Evolutionary conservation across 2,888 invertebrate species (phyloP).

Genomic region (Lasioglossum vierecki): DNA sequence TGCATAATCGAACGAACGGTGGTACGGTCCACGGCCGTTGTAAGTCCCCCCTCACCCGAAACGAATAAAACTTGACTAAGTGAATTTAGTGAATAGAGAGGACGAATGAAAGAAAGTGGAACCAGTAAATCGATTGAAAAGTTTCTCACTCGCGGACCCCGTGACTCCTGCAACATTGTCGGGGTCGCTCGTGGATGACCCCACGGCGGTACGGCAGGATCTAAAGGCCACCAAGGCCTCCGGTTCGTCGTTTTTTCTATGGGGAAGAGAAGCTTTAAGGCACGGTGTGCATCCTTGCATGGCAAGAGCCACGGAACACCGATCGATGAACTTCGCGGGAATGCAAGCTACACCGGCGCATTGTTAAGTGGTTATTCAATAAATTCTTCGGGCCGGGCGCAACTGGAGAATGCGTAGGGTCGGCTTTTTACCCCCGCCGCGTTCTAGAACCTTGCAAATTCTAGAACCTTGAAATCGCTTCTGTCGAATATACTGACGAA

Average conservation of each 20-base stretch:
- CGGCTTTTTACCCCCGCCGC: not conserved
- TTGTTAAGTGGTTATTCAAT: slow-evolving; percentile 59
- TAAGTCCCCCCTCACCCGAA: slow-evolving; percentile 65
- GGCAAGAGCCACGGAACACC: slow-evolving; percentile 46
- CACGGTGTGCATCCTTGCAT: slow-evolving; percentile 56
- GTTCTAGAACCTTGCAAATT: not conserved
- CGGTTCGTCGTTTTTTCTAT: slow-evolving; percentile 23
- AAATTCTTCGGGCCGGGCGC: slow-evolving; percentile 42
- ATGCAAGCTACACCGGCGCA: slow-evolving; percentile 64
- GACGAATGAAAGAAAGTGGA: slow-evolving; percentile 73
- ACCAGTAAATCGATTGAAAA: slow-evolving; percentile 77
- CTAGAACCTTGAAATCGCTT: not conserved
- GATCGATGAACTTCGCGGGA: slow-evolving; percentile 63
- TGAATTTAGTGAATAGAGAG: slow-evolving; percentile 76
- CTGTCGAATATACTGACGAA: not conserved
- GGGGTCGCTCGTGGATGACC: slow-evolving; percentile 69
- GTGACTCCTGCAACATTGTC: slow-evolving; percentile 69
- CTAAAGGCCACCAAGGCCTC: slow-evolving; percentile 58
- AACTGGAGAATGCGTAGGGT: not conserved
- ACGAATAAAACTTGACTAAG: slow-evolving; percentile 78
- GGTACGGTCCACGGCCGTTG: slow-evolving; percentile 62
- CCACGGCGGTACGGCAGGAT: slow-evolving; percentile 58
- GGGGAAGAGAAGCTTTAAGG: slow-evolving; percentile 46
- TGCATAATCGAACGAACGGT: slow-evolving; percentile 75
- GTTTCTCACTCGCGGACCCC: slow-evolving; percentile 71